Conservation (phyloP, 2,113 vertebrate genomes). For the Cyprinodon brontotheroides region DNA sequence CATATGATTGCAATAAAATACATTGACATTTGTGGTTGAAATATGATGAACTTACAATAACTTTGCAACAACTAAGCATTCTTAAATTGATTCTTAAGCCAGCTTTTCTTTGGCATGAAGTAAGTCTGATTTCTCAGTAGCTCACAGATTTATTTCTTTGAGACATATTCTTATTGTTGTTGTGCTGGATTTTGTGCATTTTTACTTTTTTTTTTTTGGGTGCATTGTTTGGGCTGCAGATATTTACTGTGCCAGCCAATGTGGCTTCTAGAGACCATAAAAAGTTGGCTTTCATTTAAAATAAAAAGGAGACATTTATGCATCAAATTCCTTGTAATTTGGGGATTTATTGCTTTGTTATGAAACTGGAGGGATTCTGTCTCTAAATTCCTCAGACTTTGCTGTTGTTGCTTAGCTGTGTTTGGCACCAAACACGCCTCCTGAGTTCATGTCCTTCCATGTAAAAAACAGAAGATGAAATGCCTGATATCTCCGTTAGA, state of each 20-base stretch:
- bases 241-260: background rate
- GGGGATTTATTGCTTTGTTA: background rate
- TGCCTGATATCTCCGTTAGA: background rate
- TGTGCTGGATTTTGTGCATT: background rate
- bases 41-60: background rate
- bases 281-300: background rate
- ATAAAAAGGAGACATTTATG: background rate
- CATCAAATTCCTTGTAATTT: background rate
- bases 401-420: background rate
- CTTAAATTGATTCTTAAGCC: background rate
- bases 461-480: background rate
- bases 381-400: background rate
- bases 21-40: background rate
- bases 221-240: background rate
- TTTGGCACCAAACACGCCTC: background rate
- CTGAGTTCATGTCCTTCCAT: background rate
- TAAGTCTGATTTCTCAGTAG: background rate
- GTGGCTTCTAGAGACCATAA: background rate
- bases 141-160: background rate
- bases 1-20: background rate
- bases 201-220: background rate
- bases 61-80: background rate
- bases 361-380: background rate
- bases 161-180: background rate
- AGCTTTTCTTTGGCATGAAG: background rate